Evolutionary conservation across 2,113 vertebrate species (phyloP), one percentile per base, ranked within the genome.

Genomic region (Nibea albiflora): DNA sequence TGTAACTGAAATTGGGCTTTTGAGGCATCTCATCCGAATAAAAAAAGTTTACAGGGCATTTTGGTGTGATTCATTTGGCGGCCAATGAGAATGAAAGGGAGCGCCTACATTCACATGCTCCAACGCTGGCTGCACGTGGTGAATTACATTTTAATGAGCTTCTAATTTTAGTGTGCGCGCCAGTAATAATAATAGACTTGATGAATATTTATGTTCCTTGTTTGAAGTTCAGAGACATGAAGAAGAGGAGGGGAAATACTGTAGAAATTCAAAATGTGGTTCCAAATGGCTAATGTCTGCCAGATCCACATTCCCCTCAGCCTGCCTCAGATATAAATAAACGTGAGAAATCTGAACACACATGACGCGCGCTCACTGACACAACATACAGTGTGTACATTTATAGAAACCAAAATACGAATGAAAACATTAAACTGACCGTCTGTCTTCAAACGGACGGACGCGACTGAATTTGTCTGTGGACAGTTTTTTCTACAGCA

Each of bases 141-240:
- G 85, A 93, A 94, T 95, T 91, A 93, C 89, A 92, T 93, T 93
- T 94, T 95, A 94, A 95, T 94, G 91, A 94, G 89, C 65, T 92
- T 94, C 94, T 95, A 95, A 94, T 94, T 94, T 95, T 95, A 95
- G 94, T 84, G 64, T 72, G 80, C 46, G 81, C 82, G 75, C 90
- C 83, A 84, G 88, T 77, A 93, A 92, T 94, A 91, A 92, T 91
- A 94, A 94, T 93, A 92, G 92, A 90, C 84, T 76, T 69, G 73
- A 93, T 94, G 92, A 91, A 94, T 94, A 94, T 93, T 88, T 85
- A 93, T 94, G 92, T 16, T 39, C 82, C 76, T 88, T 86, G 81
- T 92, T 94, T 91, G 85, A 93, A 93, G 85, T 92, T 91, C 78
- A 93, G 83, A 88, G 53, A 83, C 73, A 85, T 20, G 72, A 65